A percentile compares a stretch with the other conserved stretches of the same genome.
phyloP scores from a whole-genome alignment of 2,113 vertebrate species.

The Bothrops jararaca region DNA sequence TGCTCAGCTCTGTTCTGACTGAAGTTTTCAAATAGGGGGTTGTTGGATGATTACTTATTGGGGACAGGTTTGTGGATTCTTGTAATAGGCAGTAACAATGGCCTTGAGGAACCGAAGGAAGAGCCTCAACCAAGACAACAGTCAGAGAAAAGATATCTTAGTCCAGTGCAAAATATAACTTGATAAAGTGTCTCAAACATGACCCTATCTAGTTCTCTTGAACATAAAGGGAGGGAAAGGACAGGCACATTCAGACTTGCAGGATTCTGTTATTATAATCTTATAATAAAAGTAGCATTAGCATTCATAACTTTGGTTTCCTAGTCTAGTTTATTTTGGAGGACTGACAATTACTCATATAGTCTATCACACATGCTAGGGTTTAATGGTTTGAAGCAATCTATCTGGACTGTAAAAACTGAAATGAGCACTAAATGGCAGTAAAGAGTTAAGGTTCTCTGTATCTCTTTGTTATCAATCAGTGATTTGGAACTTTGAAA shows the following conservation, averaged over 20 bases:
- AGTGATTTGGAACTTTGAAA: background rate
- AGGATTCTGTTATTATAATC: background rate
- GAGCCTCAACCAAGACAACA: background rate
- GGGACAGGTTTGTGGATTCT: background rate
- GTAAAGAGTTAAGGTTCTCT: background rate
- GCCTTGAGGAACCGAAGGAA: background rate
- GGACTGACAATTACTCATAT: background rate
- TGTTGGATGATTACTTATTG: background rate
- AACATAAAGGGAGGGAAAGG: background rate
- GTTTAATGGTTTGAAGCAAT: background rate
- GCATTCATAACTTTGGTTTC: background rate
- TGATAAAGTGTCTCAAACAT: background rate
- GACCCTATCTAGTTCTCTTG: background rate
- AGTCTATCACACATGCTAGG: background rate
- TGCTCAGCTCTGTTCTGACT: background rate
- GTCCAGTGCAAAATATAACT: background rate
- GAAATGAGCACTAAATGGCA: background rate
- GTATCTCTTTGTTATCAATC: background rate
- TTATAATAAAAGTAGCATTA: background rate
- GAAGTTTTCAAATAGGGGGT: background rate
- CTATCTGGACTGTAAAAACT: background rate
- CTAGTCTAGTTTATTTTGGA: background rate
- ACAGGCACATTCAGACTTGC: background rate
- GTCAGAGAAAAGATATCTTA: background rate
- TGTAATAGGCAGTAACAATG: background rate